A percentile compares a stretch with the other conserved stretches of the same genome.
Conservation (phyloP, 2,888 invertebrate species). For the Ptilodon capucinus region DNA sequence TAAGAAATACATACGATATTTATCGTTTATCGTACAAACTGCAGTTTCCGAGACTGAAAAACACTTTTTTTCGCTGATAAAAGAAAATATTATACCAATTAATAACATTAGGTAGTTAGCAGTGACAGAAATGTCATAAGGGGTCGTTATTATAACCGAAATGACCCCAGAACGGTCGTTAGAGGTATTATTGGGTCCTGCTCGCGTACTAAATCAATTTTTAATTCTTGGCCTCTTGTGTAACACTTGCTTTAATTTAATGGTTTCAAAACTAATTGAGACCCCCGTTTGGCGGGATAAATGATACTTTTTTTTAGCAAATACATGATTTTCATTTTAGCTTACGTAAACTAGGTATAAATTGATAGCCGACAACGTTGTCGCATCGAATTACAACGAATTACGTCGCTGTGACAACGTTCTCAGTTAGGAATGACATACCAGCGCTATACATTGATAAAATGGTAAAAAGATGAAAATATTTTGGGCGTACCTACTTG, state of each 20-base stretch:
- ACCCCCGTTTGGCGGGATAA: background rate
- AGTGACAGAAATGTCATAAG: slow-evolving; percentile 53
- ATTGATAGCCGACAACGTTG: too few relatives aligned
- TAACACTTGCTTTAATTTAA: slow-evolving; percentile 27
- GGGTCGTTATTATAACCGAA: slow-evolving; percentile 60
- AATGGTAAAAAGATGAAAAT: too few relatives aligned
- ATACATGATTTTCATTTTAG: background rate
- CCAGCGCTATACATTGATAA: too few relatives aligned
- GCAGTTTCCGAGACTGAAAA: background rate
- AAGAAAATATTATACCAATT: slow-evolving; percentile 17
- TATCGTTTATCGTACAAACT: too few relatives aligned
- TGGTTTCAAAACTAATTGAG: slow-evolving; percentile 29
- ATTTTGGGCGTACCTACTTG: too few relatives aligned
- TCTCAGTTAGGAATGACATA: too few relatives aligned
- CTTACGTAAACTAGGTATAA: too few relatives aligned
- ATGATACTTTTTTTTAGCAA: background rate
- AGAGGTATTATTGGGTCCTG: slow-evolving; percentile 52
- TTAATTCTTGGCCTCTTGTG: slow-evolving; percentile 43
- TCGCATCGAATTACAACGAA: too few relatives aligned
- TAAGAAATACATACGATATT: too few relatives aligned
- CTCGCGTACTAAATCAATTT: slow-evolving; percentile 59
- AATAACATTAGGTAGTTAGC: slow-evolving; percentile 33
- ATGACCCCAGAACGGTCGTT: slow-evolving; percentile 56
- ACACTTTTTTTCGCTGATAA: background rate
- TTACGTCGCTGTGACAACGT: too few relatives aligned